Evolutionary conservation across 2,888 invertebrate genomes (phyloP).

Genomic region (Stenurella melanura): DNA sequence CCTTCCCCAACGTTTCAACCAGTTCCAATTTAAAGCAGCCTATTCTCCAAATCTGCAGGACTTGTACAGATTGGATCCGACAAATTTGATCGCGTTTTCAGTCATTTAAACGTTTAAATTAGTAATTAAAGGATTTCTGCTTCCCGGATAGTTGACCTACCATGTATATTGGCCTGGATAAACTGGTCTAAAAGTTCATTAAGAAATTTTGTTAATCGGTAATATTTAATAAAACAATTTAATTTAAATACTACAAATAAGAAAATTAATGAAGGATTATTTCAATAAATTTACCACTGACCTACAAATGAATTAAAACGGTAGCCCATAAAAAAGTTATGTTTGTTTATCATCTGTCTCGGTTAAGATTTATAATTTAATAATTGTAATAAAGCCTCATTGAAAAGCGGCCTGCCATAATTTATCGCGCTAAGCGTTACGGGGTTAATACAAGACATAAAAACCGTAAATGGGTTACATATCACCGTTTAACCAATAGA

Average conservation of each 20-base stretch:
- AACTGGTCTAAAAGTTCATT: too few relatives aligned
- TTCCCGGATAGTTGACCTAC: too few relatives aligned
- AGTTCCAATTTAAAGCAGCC: too few relatives aligned
- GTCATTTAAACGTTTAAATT: too few relatives aligned
- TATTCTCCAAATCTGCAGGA: too few relatives aligned
- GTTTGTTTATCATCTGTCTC: neutral
- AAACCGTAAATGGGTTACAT: constrained; percentile 18
- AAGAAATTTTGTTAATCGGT: too few relatives aligned
- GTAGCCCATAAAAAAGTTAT: neutral
- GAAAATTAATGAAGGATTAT: neutral
- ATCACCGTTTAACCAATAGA: constrained; percentile 26
- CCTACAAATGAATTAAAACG: neutral
- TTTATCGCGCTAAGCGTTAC: constrained; percentile 16
- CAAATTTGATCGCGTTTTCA: too few relatives aligned
- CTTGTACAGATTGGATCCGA: too few relatives aligned
- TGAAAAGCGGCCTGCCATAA: constrained; percentile 20
- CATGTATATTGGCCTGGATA: too few relatives aligned
- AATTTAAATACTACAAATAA: neutral
- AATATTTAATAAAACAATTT: too few relatives aligned
- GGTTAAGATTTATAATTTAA: constrained; percentile 14
- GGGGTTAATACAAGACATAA: constrained; percentile 20
- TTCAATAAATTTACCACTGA: neutral
- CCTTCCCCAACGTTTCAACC: too few relatives aligned
- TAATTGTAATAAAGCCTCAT: constrained; percentile 27
- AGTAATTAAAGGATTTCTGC: too few relatives aligned